phyloP scores from a whole-genome alignment of 2,888 invertebrate species.

The Teinopalpus imperialis region DNA sequence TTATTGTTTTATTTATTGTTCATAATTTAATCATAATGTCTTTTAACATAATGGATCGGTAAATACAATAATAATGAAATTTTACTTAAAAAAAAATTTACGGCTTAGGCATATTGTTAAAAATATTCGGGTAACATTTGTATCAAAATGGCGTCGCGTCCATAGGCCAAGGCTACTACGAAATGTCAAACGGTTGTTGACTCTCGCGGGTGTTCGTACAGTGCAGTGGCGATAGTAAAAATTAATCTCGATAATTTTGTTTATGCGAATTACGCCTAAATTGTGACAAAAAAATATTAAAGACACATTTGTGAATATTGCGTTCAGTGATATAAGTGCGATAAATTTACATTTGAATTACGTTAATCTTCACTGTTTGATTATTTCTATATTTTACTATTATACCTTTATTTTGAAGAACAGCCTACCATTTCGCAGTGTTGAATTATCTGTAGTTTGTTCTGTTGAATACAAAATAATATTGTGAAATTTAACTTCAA shows the following conservation, averaged over 20 bases:
- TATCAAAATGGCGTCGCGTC: conserved; percentile 51
- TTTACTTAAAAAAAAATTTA: no score
- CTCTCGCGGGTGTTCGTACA: conserved; percentile 42
- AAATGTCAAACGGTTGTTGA: conserved; percentile 76
- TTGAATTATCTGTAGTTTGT: conserved; percentile 6
- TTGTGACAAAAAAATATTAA: conserved; percentile 18
- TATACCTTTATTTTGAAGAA: conserved; percentile 13
- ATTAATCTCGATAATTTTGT: conserved; percentile 34
- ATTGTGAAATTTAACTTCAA: conserved; percentile 9
- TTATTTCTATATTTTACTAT: conserved; percentile 5
- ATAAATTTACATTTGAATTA: conserved; percentile 4
- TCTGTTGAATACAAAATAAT: conserved; percentile 17
- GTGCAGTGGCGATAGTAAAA: conserved; percentile 24
- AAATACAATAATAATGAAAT: no score
- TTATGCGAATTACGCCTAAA: conserved; percentile 20
- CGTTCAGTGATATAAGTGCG: conserved; percentile 19
- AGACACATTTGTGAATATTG: conserved; percentile 2
- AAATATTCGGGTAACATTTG: conserved; percentile 32
- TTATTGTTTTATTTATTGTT: no score
- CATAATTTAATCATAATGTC: no score
- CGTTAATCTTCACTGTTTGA: background rate
- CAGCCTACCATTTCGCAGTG: conserved; percentile 15
- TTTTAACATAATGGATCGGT: no score
- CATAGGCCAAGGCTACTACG: conserved; percentile 32
- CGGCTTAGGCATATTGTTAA: background rate